Base-by-base conservation (phyloP, 2,797 vertebrate genomes). In the Argya squamiceps region DNA sequence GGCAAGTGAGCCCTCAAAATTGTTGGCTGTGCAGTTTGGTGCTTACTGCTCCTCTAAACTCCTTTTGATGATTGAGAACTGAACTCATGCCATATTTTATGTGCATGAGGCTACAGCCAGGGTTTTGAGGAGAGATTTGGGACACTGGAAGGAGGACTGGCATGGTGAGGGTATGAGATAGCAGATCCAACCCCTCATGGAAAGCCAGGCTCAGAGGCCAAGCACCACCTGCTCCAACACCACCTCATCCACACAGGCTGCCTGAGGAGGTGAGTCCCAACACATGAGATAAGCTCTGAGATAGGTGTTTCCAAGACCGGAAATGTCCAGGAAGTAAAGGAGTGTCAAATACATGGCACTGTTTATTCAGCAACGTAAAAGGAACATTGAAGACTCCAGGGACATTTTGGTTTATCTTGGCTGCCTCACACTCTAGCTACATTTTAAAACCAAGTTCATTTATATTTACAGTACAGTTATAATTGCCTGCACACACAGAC, bases 21-120 rank as follows among this genome's bases (percentile, higher is more conserved):
- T 13, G 14, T 22, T 74, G 55, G 6, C 55, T 62, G 30, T 36
- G 63, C 37, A 62, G 27, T 15, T 41, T 18, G 46, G 17, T n/a
- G 16, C n/a, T 36, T 43, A 26, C 30, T 63, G 44, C 44, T 69
- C 34, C 32, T 68, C 53, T 62, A 27, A 58, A 30, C 32, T 58
- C 15, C 2, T 58, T 52, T 77, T 56, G 71, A 30, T 26, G 13
- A 21, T n/a, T n/a, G 37, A 30, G 50, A 50, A 36, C 7, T n/a
- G n/a, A n/a, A n/a, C n/a, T n/a, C n/a, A 14, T 77, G 26, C 12
- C 0, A 0, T 43, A 14, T 32, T 82, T 58, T 27, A 8, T 5
- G 12, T 9, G 15, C 9, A 2, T 7, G 43, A 74, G 16, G 5
- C 63, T 53, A 21, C 19, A 86, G 12, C 4, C 50, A 22, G 16